Base-by-base conservation (phyloP, 2,797 vertebrate genomes). In the Pseudotriccus pelzelni region DNA sequence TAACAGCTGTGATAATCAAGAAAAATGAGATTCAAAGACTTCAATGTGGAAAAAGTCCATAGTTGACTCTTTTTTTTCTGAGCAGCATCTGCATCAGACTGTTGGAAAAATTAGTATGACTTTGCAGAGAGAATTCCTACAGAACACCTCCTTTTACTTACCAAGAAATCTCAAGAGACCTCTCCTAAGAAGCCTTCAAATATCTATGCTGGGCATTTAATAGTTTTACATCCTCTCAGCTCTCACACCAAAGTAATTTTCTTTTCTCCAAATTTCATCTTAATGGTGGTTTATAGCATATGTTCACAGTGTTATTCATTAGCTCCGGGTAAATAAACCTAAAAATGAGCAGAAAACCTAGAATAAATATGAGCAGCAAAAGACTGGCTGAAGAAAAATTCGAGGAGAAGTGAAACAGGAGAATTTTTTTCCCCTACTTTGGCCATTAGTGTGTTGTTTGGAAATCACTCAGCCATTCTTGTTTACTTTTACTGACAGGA, bases 401-500 rank as follows among this genome's bases (percentile, higher is more conserved):
- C 0, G 2, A 81, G 67, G 72, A 56, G 62, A 91, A 94, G 69
- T 7, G 68, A 87, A 94, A 69, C 69, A 55, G 66, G 69, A 86
- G 77, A 59, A 30, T 43, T 78, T 81, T 80, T 77, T 78, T 4
- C 6, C 23, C 27, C 28, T 63, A 12, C 85, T 94, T 91, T 74
- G 69, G 82, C 82, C 93, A 91, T 96, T 94, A 95, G 85, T 73
- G 91, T 47, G 91, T 64, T 97, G 94, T 86, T 94, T 72, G 79
- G 94, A 85, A 95, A 97, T 96, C 93, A 94, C 87, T 97, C 95
- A 96, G 73, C 79, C 85, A 44, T 78, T 76, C 87, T 89, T 97
- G 94, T 97, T 97, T 97, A 93, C 93, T 95, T 94, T 96, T 95
- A 37, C 93, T 96, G 96, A 93, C 94, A 94, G 94, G 96, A 95